Evolutionary conservation across 1,140 invertebrate species (phyloP), one percentile per base, ranked within the genome.

Genomic region (Leptinotarsa texana): DNA sequence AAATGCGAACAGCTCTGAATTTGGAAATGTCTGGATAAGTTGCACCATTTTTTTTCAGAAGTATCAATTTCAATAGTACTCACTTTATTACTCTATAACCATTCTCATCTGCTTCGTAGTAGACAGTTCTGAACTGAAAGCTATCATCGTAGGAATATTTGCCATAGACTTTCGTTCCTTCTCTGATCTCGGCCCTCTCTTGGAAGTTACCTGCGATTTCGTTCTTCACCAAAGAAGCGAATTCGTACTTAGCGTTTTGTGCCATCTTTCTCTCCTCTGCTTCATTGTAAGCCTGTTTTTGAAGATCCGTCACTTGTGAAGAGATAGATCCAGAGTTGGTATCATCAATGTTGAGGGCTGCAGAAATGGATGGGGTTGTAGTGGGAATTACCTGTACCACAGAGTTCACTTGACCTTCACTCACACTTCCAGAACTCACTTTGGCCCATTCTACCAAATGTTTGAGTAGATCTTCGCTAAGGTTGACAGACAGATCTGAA

Each of bases 71-170:
- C 0, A 33, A 42, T 42, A 68, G 15, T 18, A 84, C 85, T 87
- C 82, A 88, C 87, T 83, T 87, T 6, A 88, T 74, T 47, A 90
- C 86, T 76, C 89, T 81, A 80, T 89, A 90, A 74, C 89, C 89
- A 73, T 88, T 86, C 77, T 90, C 86, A 79, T 90, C 89, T 77
- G 89, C 89, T 68, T 86, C 85, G 74, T 90, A 90, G 69, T 87
- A 80, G 0, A 90, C 88, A 1, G 83, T 89, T 17, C 88, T 84
- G 65, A 81, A 81, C 74, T 87, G 85, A 74, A 81, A 89, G 4
- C 88, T 89, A 81, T 90, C 88, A 66, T 82, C 84, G 79, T 88
- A 90, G n/a, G 86, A 86, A 77, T 89, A 90, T n/a, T 80, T 83
- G 4, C 89, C 89, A 4, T 69, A 83, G 0, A 87, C 84, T 33